Percentiles rank a stretch among this genome's conserved stretches.
Evolutionary conservation across 2,888 invertebrate genomes (phyloP).

Genomic region (Amblyjoppa fuscipennis): DNA sequence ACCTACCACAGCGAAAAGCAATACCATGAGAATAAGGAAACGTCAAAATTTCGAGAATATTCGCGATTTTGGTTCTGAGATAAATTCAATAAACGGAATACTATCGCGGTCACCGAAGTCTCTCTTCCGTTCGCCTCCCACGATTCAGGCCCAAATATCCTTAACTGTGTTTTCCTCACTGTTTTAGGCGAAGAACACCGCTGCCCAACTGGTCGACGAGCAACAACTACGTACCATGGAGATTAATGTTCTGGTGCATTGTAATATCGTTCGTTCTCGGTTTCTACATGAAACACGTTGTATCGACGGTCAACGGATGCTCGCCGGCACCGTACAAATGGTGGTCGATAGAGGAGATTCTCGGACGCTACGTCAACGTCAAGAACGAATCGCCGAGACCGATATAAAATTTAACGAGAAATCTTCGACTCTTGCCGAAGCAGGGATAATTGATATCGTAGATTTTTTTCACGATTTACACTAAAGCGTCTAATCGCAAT

Average conservation of each 20-base stretch:
- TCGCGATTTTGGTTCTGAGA: no score
- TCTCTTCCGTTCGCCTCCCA: no score
- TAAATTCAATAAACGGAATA: no score
- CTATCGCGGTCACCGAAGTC: no score
- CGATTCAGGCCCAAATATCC: no score
- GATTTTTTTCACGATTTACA: neutral
- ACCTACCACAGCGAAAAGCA: no score
- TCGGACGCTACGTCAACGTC: conserved; percentile 72
- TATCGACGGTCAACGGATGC: conserved; percentile 72
- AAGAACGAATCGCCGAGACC: conserved; percentile 71
- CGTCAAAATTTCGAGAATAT: no score
- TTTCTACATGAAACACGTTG: conserved; percentile 76
- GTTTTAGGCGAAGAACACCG: conserved; percentile 66
- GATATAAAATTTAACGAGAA: conserved; percentile 65
- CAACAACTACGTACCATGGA: conserved; percentile 71
- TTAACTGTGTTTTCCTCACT: conserved; percentile 9
- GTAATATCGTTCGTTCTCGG: conserved; percentile 78
- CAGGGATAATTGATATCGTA: neutral
- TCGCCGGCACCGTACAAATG: conserved; percentile 72
- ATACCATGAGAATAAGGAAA: no score
- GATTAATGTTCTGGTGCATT: conserved; percentile 75
- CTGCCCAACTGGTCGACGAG: conserved; percentile 59
- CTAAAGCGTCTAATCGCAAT: neutral
- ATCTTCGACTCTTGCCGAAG: neutral
- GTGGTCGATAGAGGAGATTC: conserved; percentile 79